Evolutionary conservation across 2,113 vertebrate genomes (phyloP), one percentile per base, ranked within the genome.

Genomic region (Xenopus borealis): DNA sequence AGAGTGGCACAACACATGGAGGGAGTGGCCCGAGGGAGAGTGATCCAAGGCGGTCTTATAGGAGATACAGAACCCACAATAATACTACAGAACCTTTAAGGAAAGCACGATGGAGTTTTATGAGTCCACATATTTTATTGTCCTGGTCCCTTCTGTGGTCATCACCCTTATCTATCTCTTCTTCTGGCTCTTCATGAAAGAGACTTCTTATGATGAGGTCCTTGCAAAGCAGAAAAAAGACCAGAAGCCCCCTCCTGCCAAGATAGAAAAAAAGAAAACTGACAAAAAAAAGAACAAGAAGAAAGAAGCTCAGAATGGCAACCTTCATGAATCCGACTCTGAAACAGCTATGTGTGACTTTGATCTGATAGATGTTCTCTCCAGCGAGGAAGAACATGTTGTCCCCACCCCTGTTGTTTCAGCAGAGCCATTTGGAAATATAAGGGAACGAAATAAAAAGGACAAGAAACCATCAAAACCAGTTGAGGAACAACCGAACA

Each of bases 171-270:
- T 98, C 88, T 98, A 98, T 88, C 93, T 99, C 78, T 98, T 98
- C 89, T 99, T 99, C 88, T 98, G 95, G 94, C 95, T 99, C 81
- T 98, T 98, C 87, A 99, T 98, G 95, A 98, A 96, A 85, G 96
- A 99, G 86, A 99, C 97, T 10, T 93, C 97, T 2, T 98, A 98
- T 1, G 96, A 99, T 19, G 96, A 99, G 85, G 94, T 97, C 79
- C 91, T 99, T 27, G 97, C 95, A 9, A 93, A 93, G 71, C 97
- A 99, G 82, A 98, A 94, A 79, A 92, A 93, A 17, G 95, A 98
- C 83, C 89, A 94, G 16, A 98, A 96, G 79, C 81, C 94, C 69
- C 91, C 92, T 0, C 89, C 93, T 2, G 78, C 82, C 72, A 97
- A 94, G 81, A 86, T 91, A 0, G 96, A 99, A 77, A 97, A 96